phyloP scores from a whole-genome alignment of 2,888 invertebrate genomes.

The Ametastegia equiseti region DNA sequence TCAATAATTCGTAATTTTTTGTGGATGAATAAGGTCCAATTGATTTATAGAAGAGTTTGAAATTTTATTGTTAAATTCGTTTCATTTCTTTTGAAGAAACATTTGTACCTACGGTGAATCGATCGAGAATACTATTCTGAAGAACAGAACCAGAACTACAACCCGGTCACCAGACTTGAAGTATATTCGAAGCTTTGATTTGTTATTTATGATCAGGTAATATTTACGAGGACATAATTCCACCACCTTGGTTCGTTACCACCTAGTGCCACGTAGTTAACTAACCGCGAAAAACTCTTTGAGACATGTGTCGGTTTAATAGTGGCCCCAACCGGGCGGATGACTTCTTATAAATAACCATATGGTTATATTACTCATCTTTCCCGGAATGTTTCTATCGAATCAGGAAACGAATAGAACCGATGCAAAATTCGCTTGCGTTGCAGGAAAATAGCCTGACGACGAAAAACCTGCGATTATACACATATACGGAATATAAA shows the following conservation, averaged over 20 bases:
- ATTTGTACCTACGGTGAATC: too few relatives aligned
- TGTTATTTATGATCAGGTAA: conserved; percentile 20
- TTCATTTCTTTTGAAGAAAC: too few relatives aligned
- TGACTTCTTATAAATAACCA: conserved; percentile 30
- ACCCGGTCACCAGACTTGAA: not conserved
- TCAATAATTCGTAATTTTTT: too few relatives aligned
- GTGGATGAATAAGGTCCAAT: too few relatives aligned
- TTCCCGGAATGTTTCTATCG: conserved; percentile 17
- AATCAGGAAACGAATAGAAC: conserved; percentile 16
- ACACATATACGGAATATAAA: not conserved
- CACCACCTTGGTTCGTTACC: not conserved
- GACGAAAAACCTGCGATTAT: conserved; percentile 25
- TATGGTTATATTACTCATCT: not conserved
- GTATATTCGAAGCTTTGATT: conserved; percentile 11
- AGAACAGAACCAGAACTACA: too few relatives aligned
- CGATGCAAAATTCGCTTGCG: conserved; percentile 28
- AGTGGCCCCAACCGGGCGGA: not conserved
- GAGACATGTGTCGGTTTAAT: not conserved
- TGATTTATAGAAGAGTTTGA: too few relatives aligned
- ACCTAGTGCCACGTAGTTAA: not conserved
- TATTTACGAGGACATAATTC: not conserved
- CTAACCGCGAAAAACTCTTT: conserved; percentile 16
- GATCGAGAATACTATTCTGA: too few relatives aligned
- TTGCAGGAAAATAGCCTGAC: conserved; percentile 7
- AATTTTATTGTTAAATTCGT: too few relatives aligned